phyloP scores from a whole-genome alignment of 2,888 invertebrate species.

The Reticulitermes lucifugus region DNA sequence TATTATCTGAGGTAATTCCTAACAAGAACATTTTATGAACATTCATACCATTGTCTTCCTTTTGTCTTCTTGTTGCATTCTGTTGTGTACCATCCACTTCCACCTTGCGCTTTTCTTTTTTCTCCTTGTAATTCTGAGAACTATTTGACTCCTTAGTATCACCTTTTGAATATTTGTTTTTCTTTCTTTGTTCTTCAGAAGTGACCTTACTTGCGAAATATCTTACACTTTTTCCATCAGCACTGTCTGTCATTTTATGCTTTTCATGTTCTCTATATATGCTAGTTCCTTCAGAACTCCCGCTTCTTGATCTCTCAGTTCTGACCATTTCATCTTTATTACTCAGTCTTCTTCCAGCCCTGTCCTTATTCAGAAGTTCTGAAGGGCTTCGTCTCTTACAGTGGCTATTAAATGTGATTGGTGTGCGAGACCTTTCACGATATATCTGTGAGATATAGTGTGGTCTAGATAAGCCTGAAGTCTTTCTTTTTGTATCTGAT shows the following conservation, averaged over 20 bases:
- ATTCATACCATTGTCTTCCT: too few species aligned
- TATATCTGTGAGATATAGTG: neutral
- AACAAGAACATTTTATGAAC: too few species aligned
- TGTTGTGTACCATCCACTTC: too few species aligned
- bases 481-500: neutral
- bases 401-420: neutral
- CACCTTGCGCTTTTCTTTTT: too few species aligned
- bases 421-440: neutral
- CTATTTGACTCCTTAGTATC: too few species aligned
- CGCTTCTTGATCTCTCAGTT: neutral
- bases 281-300: too few species aligned
- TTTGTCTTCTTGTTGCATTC: too few species aligned
- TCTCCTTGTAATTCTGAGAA: too few species aligned
- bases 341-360: neutral
- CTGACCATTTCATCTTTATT: neutral
- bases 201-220: neutral
- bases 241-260: neutral
- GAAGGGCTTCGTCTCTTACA: conserved; percentile 19
- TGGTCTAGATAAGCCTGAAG: neutral
- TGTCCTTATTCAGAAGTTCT: conserved; percentile 12
- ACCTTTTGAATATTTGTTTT: too few species aligned
- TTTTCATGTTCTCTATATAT: neutral
- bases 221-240: neutral
- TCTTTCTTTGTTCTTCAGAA: neutral
- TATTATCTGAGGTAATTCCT: too few species aligned